A percentile compares a stretch with the other conserved stretches of the same genome.
Evolutionary conservation across 2,113 vertebrate species (phyloP).

Genomic region (Nymphicus hollandicus): DNA sequence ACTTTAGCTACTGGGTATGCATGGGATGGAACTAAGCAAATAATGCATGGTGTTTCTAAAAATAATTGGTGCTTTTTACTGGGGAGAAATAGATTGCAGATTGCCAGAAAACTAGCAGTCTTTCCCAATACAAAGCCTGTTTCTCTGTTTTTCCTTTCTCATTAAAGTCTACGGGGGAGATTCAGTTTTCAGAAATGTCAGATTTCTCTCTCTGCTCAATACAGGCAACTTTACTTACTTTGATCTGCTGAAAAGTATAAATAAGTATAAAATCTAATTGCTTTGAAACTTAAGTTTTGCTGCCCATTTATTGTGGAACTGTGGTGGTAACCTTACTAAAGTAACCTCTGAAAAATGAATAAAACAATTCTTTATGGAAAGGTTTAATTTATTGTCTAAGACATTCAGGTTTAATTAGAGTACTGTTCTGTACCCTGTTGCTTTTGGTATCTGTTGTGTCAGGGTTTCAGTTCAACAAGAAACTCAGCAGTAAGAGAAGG

Average conservation of each 20-base stretch:
- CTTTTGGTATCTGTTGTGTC: not conserved
- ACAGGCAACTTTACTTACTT: not conserved
- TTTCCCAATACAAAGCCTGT: not conserved
- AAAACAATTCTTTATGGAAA: not conserved
- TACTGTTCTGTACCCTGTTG: not conserved
- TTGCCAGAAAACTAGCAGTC: not conserved
- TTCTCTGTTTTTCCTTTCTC: not conserved
- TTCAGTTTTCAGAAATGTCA: not conserved
- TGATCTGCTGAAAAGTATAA: not conserved
- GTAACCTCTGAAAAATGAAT: not conserved
- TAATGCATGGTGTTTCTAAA: not conserved
- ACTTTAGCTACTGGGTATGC: not conserved
- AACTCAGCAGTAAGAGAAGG: not conserved
- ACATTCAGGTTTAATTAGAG: not conserved
- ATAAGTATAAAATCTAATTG: not conserved
- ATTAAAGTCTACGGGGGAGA: not conserved
- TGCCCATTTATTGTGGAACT: not conserved
- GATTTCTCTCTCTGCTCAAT: not conserved
- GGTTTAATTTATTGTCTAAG: not conserved
- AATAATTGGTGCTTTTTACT: not conserved
- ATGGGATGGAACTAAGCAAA: not conserved
- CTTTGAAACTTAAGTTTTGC: not conserved
- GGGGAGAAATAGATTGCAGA: not conserved
- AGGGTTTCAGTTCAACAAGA: not conserved
- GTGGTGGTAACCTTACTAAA: not conserved